Base-by-base conservation (phyloP, 2,888 invertebrate genomes). In the Tanypteryx hageni region DNA sequence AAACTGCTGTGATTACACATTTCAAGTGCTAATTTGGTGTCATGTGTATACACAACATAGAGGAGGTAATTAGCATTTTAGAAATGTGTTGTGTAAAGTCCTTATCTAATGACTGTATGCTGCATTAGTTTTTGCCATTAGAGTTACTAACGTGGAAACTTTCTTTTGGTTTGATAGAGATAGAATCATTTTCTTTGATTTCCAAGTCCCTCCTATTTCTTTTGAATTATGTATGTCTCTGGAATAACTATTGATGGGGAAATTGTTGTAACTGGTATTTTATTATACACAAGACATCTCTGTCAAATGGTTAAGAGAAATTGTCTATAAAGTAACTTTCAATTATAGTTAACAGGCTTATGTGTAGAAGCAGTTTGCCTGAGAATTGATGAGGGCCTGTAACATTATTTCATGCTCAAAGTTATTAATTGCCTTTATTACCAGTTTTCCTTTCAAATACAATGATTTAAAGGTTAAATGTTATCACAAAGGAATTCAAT, bases 261-360 rank as follows among this genome's bases (percentile, higher is more conserved):
- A 64, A 68, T 27, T 68, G 68, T 68, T 89, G 44, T 89, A 68
- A 89, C 89, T 44, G 89, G 89, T 44, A 64, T 44, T 83, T 64
- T 18, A 64, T 61, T 0, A 59, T 89, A 64, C 18, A n/a, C 61
- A 68, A 68, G 64, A 44, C 64, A 44, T 64, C 31, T 89, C 89
- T 89, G 89, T 31, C 86, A 89, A 44, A 18, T 31, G 86, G 16
- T 61, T 27, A 64, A n/a, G 61, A 64, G 44, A 44, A 56, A 64
- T 44, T 64, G 64, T 64, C 44, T 64, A 61, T 89, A 64, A 89
- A 89, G 89, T 89, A 89, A 89, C 89, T 89, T 89, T 89, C 89
- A 89, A 89, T 89, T 68, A 89, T 64, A 64, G 89, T 89, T 89
- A 64, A 89, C 89, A 89, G 89, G 89, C 89, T 89, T 89, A n/a